A percentile compares a stretch with the other conserved stretches of the same genome.
These are phyloP conservation scores for Elachura formosa DNA, from an alignment of 2,113 vertebrate species.

Conservation along the genomic window DNA sequence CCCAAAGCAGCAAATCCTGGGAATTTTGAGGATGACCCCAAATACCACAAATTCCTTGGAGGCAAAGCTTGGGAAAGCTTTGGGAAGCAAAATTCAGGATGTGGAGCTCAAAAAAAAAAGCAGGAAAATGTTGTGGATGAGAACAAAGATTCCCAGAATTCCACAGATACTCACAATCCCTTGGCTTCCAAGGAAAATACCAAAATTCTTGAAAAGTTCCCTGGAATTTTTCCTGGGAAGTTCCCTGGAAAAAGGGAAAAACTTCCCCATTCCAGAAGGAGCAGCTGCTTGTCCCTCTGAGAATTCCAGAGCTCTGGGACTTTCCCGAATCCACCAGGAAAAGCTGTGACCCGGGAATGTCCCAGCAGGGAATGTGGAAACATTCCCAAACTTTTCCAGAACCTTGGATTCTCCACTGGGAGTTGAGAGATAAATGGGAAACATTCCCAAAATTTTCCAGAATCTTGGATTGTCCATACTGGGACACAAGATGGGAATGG, in stretches of 20 bases:
- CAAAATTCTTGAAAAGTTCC: too few species aligned
- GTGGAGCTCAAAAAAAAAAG: neutral
- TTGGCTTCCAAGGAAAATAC: neutral
- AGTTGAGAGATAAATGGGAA: rapidly evolving
- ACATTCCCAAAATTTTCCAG: neutral
- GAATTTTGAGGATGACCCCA: neutral
- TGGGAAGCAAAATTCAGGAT: rapidly evolving
- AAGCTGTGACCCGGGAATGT: neutral
- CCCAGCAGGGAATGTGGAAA: neutral
- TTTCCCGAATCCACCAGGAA: neutral
- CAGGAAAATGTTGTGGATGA: neutral
- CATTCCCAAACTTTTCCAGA: neutral
- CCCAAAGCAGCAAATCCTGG: rapidly evolving
- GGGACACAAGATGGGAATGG: neutral
- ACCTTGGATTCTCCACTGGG: rapidly evolving
- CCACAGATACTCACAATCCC: neutral
- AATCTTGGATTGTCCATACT: neutral
- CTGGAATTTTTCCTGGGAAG: too few species aligned
- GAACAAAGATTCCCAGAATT: neutral
- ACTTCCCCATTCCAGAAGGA: neutral
- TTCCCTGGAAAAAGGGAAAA: neutral
- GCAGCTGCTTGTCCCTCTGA: neutral
- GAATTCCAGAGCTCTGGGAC: neutral
- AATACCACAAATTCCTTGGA: neutral
- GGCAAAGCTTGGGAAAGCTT: rapidly evolving